phyloP scores from a whole-genome alignment of 2,113 vertebrate genomes.

The Neogobius melanostomus region DNA sequence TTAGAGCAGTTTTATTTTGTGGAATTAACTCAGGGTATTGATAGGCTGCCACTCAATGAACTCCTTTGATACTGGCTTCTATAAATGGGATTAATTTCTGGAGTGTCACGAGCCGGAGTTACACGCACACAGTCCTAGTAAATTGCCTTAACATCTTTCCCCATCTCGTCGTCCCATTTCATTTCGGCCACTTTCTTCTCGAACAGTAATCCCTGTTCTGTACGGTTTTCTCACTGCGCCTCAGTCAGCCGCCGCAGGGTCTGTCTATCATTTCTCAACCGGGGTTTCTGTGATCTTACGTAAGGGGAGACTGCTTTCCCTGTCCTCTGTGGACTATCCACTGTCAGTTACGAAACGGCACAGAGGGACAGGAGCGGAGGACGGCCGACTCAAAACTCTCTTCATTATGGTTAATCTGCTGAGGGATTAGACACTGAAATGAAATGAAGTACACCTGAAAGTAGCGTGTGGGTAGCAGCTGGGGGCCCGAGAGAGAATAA shows the following conservation, averaged over 20 bases:
- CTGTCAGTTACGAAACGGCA: conserved; percentile 71
- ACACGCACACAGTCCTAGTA: conserved; percentile 14
- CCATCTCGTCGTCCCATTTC: conserved; percentile 41
- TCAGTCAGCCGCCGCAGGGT: conserved; percentile 60
- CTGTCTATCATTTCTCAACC: conserved; percentile 54
- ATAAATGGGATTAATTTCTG: conserved; percentile 27
- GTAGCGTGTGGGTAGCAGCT: conserved; percentile 35
- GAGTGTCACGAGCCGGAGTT: conserved; percentile 28
- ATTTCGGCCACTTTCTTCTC: conserved; percentile 40
- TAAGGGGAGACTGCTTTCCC: conserved; percentile 70
- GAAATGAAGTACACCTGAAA: conserved; percentile 52
- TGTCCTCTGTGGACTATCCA: conserved; percentile 63
- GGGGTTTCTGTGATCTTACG: conserved; percentile 55
- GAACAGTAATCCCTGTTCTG: conserved; percentile 40
- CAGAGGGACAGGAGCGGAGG: conserved; percentile 59
- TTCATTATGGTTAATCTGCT: conserved; percentile 62
- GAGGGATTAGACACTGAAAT: conserved; percentile 60
- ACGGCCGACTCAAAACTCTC: conserved; percentile 52
- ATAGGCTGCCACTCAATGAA: conserved; percentile 36
- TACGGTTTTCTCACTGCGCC: conserved; percentile 48
- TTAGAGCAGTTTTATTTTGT: conserved; percentile 48
- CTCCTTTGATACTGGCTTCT: conserved; percentile 36
- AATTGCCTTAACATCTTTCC: conserved; percentile 9
- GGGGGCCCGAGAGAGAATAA: conserved; percentile 31
- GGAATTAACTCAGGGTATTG: conserved; percentile 36